A percentile compares a stretch with the other conserved stretches of the same genome.
Evolutionary conservation across 2,888 invertebrate genomes (phyloP).

Genomic region (Eustalomyia histrio): DNA sequence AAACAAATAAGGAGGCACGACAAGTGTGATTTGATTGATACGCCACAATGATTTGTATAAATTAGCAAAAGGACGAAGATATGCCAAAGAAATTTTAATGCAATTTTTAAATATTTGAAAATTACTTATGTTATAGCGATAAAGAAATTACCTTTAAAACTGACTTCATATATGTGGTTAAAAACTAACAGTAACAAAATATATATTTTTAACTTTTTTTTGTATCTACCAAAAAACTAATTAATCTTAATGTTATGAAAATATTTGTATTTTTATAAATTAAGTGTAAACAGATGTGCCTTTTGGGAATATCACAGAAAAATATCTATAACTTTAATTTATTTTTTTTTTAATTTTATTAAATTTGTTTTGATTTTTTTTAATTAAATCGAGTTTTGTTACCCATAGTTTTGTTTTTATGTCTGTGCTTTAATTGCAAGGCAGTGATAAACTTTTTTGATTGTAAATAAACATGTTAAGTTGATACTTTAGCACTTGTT

Average conservation of each 20-base stretch:
- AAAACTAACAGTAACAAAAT: not conserved
- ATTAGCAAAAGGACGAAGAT: slow-evolving; percentile 50
- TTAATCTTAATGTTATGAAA: slow-evolving; percentile 36
- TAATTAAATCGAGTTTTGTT: not conserved
- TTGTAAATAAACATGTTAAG: slow-evolving; percentile 37
- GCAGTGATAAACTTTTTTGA: slow-evolving; percentile 18
- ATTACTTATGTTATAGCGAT: not conserved
- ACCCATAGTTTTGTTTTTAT: slow-evolving; percentile 15
- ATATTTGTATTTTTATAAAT: not conserved
- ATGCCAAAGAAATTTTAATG: not conserved
- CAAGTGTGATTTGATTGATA: slow-evolving; percentile 38
- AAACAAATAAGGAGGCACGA: not conserved
- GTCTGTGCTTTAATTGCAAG: slow-evolving; percentile 50
- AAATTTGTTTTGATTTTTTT: too few relatives aligned
- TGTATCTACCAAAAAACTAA: slow-evolving; percentile 39
- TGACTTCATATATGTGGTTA: not conserved
- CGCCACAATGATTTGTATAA: slow-evolving; percentile 52
- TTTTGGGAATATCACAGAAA: slow-evolving; percentile 4
- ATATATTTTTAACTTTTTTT: not conserved
- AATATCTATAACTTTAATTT: not conserved
- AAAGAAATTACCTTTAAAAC: not conserved
- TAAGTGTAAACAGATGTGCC: slow-evolving; percentile 11
- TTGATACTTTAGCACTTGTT: slow-evolving; percentile 44
- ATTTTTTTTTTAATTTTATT: too few relatives aligned
- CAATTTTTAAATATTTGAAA: not conserved